Evolutionary conservation across 2,113 vertebrate genomes (phyloP).

Genomic region (Pandion haliaetus): DNA sequence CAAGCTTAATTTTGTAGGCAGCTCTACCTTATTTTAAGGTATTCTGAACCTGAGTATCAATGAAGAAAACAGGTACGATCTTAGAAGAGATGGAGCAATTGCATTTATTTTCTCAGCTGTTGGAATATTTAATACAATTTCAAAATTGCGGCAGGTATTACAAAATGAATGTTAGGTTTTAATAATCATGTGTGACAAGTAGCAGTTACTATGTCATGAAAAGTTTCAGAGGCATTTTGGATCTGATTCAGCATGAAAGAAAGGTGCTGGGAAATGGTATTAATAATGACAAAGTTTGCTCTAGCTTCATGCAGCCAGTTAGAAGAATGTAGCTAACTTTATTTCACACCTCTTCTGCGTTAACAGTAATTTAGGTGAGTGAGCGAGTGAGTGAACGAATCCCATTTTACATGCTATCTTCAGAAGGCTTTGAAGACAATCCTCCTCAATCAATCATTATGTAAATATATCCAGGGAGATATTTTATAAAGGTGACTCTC

Average conservation of each 20-base stretch:
- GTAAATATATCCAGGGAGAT: background rate
- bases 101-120: background rate
- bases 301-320: background rate
- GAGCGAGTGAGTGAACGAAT: background rate
- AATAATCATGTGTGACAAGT: background rate
- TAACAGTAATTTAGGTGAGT: background rate
- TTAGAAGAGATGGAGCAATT: background rate
- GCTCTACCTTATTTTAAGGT: background rate
- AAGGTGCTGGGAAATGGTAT: background rate
- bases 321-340: background rate
- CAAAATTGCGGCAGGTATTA: background rate
- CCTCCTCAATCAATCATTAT: background rate
- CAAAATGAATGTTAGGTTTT: background rate
- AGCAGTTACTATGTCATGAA: background rate
- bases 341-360: background rate
- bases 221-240: background rate
- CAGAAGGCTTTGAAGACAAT: background rate
- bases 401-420: background rate
- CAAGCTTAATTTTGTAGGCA: background rate
- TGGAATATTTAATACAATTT: background rate
- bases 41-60: background rate
- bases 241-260: background rate
- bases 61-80: background rate
- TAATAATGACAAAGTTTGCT: background rate
- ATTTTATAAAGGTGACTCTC: conserved; percentile 9